phyloP scores from a whole-genome alignment of 2,888 invertebrate species.

The Pristionchus entomophagus region DNA sequence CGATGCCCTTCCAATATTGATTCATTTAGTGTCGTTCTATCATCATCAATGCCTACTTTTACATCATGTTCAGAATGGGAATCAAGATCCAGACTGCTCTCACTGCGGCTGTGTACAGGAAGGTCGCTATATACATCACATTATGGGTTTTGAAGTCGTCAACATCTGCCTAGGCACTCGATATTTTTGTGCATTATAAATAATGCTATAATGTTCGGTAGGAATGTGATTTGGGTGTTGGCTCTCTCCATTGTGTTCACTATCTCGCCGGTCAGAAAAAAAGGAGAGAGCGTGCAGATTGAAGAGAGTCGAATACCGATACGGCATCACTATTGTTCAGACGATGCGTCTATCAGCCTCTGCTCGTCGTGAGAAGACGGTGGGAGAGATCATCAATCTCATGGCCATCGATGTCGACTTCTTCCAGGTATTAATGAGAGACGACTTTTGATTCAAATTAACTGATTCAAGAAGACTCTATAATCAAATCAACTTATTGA shows the following conservation, averaged over 20 bases:
- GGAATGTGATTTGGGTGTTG: too few relatives aligned
- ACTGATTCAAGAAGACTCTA: background rate
- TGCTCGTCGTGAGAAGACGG: constrained; percentile 78
- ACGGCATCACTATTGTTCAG: too few relatives aligned
- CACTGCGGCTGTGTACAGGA: constrained; percentile 78
- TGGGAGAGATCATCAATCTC: constrained; percentile 80
- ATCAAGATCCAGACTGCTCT: constrained; percentile 78
- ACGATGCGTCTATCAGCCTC: constrained; percentile 78
- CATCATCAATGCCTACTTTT: constrained; percentile 79
- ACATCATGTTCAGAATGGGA: constrained; percentile 78
- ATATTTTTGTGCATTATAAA: too few relatives aligned
- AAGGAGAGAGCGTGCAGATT: too few relatives aligned
- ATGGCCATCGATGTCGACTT: constrained; percentile 79
- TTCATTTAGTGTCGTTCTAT: constrained; percentile 77
- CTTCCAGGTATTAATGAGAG: constrained; percentile 43
- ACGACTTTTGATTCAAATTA: background rate
- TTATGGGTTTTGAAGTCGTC: too few relatives aligned
- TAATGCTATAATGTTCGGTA: too few relatives aligned
- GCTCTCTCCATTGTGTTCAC: too few relatives aligned
- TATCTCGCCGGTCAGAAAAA: too few relatives aligned
- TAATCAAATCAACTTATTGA: too few relatives aligned
- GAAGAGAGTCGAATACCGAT: too few relatives aligned
- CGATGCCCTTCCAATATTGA: background rate
- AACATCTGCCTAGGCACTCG: too few relatives aligned
- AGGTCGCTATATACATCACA: too few relatives aligned